Percentiles rank a stretch among this genome's conserved stretches.
These are phyloP conservation scores for Cryptomyrus ogoouensis DNA, from an alignment of 2,113 vertebrate genomes.

Conservation along the genomic window DNA sequence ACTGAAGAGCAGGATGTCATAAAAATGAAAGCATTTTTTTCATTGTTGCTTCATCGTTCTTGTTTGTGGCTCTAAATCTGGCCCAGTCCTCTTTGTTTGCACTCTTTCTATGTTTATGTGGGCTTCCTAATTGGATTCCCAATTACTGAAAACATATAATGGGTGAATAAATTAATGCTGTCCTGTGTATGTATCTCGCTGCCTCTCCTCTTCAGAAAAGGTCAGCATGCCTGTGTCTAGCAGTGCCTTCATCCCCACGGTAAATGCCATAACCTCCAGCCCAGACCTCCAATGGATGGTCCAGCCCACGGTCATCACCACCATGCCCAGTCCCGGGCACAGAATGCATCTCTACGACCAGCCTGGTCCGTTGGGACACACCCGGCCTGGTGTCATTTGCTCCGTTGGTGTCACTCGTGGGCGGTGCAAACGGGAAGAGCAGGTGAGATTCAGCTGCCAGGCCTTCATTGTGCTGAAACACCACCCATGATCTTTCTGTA, in stretches of 20 bases:
- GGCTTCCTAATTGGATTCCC: background rate
- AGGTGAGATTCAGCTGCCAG: constrained; percentile 49
- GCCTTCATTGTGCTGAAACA: background rate
- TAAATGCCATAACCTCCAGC: constrained; percentile 80
- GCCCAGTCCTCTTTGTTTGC: background rate
- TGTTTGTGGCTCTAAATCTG: background rate
- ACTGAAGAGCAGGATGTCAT: background rate
- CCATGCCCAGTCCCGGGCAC: constrained; percentile 70
- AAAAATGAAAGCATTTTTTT: background rate
- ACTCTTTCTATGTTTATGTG: background rate
- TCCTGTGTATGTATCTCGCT: background rate
- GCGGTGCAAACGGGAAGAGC: constrained; percentile 66
- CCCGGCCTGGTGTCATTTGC: constrained; percentile 71
- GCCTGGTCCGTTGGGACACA: constrained; percentile 58
- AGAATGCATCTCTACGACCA: constrained; percentile 67
- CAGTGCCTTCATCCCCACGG: constrained; percentile 75
- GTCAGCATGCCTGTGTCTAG: constrained; percentile 78
- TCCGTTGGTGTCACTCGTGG: constrained; percentile 68
- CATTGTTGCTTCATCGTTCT: background rate
- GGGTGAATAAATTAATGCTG: background rate
- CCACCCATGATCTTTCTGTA: background rate
- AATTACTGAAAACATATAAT: background rate
- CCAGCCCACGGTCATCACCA: constrained; percentile 76
- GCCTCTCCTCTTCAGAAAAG: constrained; percentile 56
- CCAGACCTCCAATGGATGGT: constrained; percentile 85